phyloP scores from a whole-genome alignment of 2,797 vertebrate species.

The Carcharodon carcharias region DNA sequence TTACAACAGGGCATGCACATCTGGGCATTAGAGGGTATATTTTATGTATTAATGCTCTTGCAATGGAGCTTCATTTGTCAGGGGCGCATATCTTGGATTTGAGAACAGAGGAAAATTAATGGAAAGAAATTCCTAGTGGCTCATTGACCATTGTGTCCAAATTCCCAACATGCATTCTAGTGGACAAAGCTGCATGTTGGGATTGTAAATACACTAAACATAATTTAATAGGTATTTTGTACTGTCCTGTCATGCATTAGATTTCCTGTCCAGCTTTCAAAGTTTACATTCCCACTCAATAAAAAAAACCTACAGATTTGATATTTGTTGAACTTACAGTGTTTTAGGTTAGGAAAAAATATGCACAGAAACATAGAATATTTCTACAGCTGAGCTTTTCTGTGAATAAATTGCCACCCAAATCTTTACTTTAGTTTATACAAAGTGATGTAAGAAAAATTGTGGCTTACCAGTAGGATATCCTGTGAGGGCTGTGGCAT shows the following conservation, averaged over 20 bases:
- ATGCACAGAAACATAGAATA: neutral
- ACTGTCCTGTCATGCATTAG: neutral
- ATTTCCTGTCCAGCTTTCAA: neutral
- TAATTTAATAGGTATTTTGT: neutral
- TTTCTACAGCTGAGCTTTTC: neutral
- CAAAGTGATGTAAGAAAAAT: neutral
- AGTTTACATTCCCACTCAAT: neutral
- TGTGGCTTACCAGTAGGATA: conserved; percentile 47
- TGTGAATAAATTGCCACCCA: neutral
- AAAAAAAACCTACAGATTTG: neutral
- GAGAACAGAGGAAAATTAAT: neutral
- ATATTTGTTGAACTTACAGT: neutral
- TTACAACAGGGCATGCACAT: neutral
- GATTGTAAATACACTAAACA: neutral
- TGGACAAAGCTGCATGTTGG: neutral
- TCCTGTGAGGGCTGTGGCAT: conserved; percentile 48
- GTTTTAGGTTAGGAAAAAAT: neutral
- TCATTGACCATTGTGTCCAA: neutral
- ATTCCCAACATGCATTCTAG: neutral
- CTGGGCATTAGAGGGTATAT: neutral
- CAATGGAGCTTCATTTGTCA: neutral
- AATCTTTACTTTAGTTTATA: neutral
- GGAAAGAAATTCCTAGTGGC: neutral
- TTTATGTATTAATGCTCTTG: neutral
- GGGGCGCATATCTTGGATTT: neutral